Conservation (phyloP, 2,888 invertebrate genomes). For the Podotricha telesiphe region DNA sequence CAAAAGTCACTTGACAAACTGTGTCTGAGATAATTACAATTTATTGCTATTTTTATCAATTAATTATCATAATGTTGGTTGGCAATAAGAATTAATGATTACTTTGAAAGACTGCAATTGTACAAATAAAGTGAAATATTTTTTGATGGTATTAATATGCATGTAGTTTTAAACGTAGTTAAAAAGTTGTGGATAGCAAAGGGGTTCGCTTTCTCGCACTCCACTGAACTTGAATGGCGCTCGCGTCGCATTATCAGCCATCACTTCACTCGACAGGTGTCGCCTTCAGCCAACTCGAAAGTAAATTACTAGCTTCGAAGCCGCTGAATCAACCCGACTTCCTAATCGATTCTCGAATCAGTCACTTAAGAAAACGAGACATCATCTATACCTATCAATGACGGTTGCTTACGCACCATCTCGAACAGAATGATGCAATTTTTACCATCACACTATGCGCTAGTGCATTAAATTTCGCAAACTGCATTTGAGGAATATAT, state of each 20-base stretch:
- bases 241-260: slow-evolving; percentile 80
- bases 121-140: neutral
- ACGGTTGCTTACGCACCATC: slow-evolving; percentile 48
- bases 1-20: slow-evolving; percentile 71
- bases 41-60: slow-evolving; percentile 25
- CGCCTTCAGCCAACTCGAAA: slow-evolving; percentile 82
- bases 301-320: slow-evolving; percentile 81
- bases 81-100: neutral
- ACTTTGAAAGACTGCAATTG: neutral
- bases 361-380: slow-evolving; percentile 61
- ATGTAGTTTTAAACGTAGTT: slow-evolving; percentile 39
- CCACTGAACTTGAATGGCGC: slow-evolving; percentile 74
- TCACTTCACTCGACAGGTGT: slow-evolving; percentile 82
- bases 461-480: neutral
- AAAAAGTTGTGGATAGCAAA: slow-evolving; percentile 51
- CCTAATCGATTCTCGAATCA: slow-evolving; percentile 78
- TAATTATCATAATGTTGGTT: slow-evolving; percentile 1
- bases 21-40: slow-evolving; percentile 50
- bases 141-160: neutral
- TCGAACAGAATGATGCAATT: slow-evolving; percentile 6
- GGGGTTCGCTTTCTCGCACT: slow-evolving; percentile 63
- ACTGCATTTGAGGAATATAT: neutral
- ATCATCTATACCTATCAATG: slow-evolving; percentile 62
- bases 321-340: slow-evolving; percentile 79
- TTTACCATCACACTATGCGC: too few relatives aligned